Conservation (phyloP, 2,888 invertebrate species). For the Altica lythri region DNA sequence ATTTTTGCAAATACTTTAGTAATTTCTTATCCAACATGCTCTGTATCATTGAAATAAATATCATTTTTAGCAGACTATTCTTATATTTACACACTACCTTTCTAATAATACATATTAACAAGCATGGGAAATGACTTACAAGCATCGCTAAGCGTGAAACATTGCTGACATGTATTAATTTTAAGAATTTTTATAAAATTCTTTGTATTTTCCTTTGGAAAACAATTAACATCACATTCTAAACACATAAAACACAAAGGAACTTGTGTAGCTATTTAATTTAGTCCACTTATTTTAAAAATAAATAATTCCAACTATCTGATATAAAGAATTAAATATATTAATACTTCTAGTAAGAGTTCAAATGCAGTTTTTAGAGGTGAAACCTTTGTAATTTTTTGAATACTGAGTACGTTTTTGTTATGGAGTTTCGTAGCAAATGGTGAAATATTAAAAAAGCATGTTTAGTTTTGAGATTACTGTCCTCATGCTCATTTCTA, state of each 20-base stretch:
- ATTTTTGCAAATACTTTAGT: too few species aligned
- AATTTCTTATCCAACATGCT: slow-evolving; percentile 3
- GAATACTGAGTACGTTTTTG: too few species aligned
- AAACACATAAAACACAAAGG: slow-evolving; percentile 37
- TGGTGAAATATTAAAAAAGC: too few species aligned
- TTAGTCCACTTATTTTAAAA: slow-evolving; percentile 11
- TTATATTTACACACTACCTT: slow-evolving; percentile 28
- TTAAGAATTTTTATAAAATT: slow-evolving; percentile 27
- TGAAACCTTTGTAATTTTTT: too few species aligned
- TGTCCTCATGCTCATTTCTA: too few species aligned
- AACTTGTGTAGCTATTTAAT: slow-evolving; percentile 23
- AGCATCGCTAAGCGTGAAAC: slow-evolving; percentile 33
- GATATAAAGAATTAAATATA: too few species aligned
- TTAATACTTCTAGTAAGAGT: too few species aligned
- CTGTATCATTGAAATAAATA: slow-evolving; percentile 29
- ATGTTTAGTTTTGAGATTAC: too few species aligned
- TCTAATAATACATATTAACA: slow-evolving; percentile 35
- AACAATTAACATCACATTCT: slow-evolving; percentile 38
- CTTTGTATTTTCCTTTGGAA: background rate
- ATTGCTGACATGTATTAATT: slow-evolving; percentile 14
- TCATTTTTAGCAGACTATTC: slow-evolving; percentile 32
- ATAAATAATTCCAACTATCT: too few species aligned
- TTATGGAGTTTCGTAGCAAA: too few species aligned
- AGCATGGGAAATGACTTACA: slow-evolving; percentile 31
- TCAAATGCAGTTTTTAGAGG: too few species aligned